Conservation (phyloP, 2,113 vertebrate genomes). For the Takifugu flavidus region DNA sequence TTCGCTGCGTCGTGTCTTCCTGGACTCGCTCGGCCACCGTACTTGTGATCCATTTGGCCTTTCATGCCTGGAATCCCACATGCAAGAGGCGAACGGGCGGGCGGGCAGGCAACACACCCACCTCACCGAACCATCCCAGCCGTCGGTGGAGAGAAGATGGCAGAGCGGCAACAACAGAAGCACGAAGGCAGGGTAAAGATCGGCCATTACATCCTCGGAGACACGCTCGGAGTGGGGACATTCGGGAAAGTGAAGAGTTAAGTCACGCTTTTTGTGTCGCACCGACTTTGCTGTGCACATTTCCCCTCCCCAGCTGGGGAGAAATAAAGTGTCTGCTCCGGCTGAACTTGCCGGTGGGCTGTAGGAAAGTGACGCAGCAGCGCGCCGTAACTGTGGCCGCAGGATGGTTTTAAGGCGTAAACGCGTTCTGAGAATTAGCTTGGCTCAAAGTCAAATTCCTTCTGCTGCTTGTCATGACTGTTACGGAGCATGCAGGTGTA, state of each 20-base stretch:
- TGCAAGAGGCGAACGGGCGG: constrained; percentile 14
- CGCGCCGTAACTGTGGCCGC: not conserved
- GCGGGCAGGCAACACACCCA: constrained; percentile 38
- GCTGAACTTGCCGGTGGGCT: constrained; percentile 58
- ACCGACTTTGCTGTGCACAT: constrained; percentile 4
- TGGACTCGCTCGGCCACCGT: not conserved
- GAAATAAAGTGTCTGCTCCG: constrained; percentile 24
- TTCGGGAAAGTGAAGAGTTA: constrained; percentile 99
- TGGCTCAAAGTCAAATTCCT: constrained; percentile 62
- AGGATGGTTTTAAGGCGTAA: constrained; percentile 25
- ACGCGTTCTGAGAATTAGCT: constrained; percentile 29
- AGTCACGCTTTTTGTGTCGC: constrained; percentile 68
- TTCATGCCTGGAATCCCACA: constrained; percentile 1
- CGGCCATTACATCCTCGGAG: constrained; percentile 93
- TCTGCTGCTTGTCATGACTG: not conserved
- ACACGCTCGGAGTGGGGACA: constrained; percentile 96
- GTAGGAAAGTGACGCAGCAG: constrained; percentile 49
- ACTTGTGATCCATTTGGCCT: not conserved
- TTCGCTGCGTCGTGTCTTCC: not conserved
- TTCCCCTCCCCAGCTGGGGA: constrained; percentile 4
- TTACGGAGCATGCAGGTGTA: constrained; percentile 38
- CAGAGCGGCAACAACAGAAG: constrained; percentile 89
- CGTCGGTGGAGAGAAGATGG: constrained; percentile 82
- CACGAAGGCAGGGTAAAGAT: constrained; percentile 96
- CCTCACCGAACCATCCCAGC: constrained; percentile 64